phyloP scores from a whole-genome alignment of 2,888 invertebrate genomes.

The Tinea semifulvella region DNA sequence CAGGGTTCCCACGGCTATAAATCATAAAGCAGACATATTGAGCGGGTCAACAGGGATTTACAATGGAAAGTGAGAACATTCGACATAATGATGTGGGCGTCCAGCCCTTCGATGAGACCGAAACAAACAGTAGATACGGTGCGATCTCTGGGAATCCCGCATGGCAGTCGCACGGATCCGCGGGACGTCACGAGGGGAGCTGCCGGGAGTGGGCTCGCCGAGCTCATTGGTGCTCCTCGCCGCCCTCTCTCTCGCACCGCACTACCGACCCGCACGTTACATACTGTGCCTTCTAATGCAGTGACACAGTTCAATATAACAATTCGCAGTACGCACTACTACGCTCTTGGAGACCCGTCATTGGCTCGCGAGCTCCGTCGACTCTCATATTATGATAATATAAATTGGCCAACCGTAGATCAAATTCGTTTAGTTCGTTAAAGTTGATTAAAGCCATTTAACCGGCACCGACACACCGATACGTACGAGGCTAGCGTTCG shows the following conservation, averaged over 20 bases:
- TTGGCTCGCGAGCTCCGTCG: constrained; percentile 39
- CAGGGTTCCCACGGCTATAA: constrained; percentile 61
- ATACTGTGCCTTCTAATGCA: constrained; percentile 8
- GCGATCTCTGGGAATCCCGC: constrained; percentile 64
- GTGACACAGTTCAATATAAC: constrained; percentile 28
- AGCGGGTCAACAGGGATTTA: constrained; percentile 59
- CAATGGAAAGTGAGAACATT: constrained; percentile 54
- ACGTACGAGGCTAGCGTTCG: constrained; percentile 58
- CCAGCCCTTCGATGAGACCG: constrained; percentile 44
- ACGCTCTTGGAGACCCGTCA: constrained; percentile 28
- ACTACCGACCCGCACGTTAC: background rate
- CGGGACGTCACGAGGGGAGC: constrained; percentile 29
- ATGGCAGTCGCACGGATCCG: constrained; percentile 31
- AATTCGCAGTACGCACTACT: background rate
- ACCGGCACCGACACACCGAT: constrained; percentile 59
- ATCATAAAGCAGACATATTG: constrained; percentile 52
- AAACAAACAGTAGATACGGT: constrained; percentile 45
- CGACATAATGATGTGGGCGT: constrained; percentile 63
- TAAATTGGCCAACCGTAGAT: constrained; percentile 67
- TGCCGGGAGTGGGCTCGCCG: background rate
- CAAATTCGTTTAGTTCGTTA: constrained; percentile 68
- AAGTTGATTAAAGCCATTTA: constrained; percentile 69
- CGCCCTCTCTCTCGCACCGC: background rate
- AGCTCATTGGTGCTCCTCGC: constrained; percentile 12
- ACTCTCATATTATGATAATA: constrained; percentile 60